phyloP scores from a whole-genome alignment of 2,888 invertebrate species.

The Xylocampa areola region DNA sequence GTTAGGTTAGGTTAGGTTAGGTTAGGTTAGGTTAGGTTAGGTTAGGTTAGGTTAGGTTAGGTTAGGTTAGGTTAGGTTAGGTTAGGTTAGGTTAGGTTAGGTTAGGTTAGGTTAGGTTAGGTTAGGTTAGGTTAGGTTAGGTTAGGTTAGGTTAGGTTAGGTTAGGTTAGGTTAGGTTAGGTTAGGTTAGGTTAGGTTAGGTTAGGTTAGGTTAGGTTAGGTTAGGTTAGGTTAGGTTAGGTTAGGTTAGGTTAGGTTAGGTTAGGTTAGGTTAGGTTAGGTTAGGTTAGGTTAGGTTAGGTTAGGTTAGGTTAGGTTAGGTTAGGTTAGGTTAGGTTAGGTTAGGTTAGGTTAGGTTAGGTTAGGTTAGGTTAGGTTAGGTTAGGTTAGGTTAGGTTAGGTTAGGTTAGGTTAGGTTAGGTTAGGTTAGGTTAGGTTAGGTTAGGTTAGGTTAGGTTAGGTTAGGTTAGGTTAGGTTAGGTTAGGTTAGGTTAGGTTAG shows the following conservation, averaged over 20 bases:
- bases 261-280: constrained; percentile 29
- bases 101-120: constrained; percentile 19
- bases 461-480: constrained; percentile 9
- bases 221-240: constrained; percentile 27
- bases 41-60: constrained; percentile 19
- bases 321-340: constrained; percentile 25
- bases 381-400: constrained; percentile 13
- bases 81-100: constrained; percentile 19
- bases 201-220: constrained; percentile 19
- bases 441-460: constrained; percentile 21
- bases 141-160: constrained; percentile 19
- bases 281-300: constrained; percentile 28
- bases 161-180: constrained; percentile 19
- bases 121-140: constrained; percentile 19
- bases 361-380: too few species aligned
- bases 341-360: constrained; percentile 20
- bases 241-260: constrained; percentile 30
- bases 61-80: constrained; percentile 19
- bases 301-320: constrained; percentile 25
- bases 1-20: constrained; percentile 22
- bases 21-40: constrained; percentile 22
- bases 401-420: constrained; percentile 12
- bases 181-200: constrained; percentile 19
- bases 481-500: too few species aligned
- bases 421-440: constrained; percentile 14